phyloP scores from a whole-genome alignment of 2,113 vertebrate genomes.

The Epinephelus cyanopodus region DNA sequence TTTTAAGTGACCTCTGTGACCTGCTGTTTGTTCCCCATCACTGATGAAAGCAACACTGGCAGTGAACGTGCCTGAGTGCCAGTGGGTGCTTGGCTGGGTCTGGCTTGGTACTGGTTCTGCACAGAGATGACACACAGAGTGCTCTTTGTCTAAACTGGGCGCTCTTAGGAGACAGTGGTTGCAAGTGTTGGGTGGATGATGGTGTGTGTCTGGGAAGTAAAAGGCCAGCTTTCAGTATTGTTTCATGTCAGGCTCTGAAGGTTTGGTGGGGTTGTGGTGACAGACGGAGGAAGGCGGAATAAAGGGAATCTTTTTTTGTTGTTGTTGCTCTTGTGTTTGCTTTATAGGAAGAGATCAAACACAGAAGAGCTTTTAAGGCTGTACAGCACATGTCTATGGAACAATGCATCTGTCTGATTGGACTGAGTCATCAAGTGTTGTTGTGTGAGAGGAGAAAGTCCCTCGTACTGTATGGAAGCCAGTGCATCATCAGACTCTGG shows the following conservation, averaged over 20 bases:
- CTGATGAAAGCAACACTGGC: conserved; percentile 19
- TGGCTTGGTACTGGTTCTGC: conserved; percentile 59
- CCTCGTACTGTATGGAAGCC: neutral
- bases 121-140: conserved; percentile 45
- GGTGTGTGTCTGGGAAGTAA: conserved; percentile 46
- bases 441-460: neutral
- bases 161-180: conserved; percentile 32
- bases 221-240: conserved; percentile 71
- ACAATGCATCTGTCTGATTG: neutral
- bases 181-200: conserved; percentile 23
- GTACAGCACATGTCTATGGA: neutral
- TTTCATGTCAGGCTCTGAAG: conserved; percentile 44
- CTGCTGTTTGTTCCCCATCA: conserved; percentile 10
- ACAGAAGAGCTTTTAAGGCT: neutral
- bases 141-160: conserved; percentile 49
- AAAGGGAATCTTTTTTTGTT: conserved; percentile 5
- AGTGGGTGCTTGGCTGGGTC: conserved; percentile 42
- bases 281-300: neutral
- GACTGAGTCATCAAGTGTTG: neutral
- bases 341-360: conserved; percentile 8
- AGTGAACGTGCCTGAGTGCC: conserved; percentile 35
- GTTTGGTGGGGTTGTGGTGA: conserved; percentile 39
- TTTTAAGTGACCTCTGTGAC: conserved; percentile 10
- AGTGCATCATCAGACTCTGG: neutral
- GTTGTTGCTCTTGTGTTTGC: conserved; percentile 6